A percentile compares a stretch with the other conserved stretches of the same genome.
These are phyloP conservation scores for Amphiprion percula DNA, from an alignment of 2,113 vertebrate species.

Conservation along the genomic window DNA sequence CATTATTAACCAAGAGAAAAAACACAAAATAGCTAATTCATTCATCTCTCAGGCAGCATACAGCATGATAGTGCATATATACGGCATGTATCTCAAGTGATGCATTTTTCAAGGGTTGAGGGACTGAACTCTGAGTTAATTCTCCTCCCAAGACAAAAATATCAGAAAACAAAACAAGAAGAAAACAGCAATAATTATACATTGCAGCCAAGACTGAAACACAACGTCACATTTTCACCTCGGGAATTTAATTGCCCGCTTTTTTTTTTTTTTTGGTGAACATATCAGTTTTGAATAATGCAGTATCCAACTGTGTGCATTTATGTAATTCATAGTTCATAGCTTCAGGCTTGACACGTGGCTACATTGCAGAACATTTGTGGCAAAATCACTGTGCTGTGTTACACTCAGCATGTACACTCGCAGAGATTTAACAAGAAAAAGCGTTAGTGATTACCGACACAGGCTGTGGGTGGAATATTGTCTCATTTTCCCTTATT, in stretches of 20 bases:
- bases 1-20: conserved; percentile 4
- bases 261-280: conserved; percentile 22
- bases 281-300: conserved; percentile 9
- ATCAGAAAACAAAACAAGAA: background rate
- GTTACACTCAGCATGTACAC: conserved; percentile 9
- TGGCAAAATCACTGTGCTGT: background rate
- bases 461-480: conserved; percentile 18
- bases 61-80: background rate
- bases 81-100: background rate
- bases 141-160: conserved; percentile 3
- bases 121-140: background rate
- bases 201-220: background rate
- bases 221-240: conserved; percentile 3
- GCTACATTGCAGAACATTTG: background rate
- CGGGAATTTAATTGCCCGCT: conserved; percentile 7
- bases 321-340: conserved; percentile 23
- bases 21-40: background rate
- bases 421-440: conserved; percentile 5
- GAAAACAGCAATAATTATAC: background rate
- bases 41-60: conserved; percentile 3
- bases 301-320: conserved; percentile 14
- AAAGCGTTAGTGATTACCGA: conserved; percentile 9
- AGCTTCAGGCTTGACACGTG: conserved; percentile 36
- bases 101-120: conserved; percentile 2
- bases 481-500: conserved; percentile 12